Conservation (phyloP, 2,888 invertebrate species). For the Volucella inflata region DNA sequence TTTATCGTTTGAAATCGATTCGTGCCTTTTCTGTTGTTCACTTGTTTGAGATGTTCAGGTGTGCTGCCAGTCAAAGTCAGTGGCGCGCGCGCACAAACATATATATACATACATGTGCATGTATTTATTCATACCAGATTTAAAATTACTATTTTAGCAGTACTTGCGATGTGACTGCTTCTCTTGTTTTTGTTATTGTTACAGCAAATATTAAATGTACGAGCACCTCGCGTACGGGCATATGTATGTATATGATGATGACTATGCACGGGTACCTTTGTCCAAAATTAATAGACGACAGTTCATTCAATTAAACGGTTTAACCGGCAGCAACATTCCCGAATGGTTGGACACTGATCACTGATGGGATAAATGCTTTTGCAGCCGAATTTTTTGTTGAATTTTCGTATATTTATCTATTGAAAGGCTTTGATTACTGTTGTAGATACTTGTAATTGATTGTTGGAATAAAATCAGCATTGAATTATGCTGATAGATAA, state of each 20-base stretch:
- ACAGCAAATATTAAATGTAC: conserved; percentile 15
- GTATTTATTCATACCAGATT: conserved; percentile 4
- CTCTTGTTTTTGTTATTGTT: conserved; percentile 22
- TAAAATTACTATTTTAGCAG: neutral
- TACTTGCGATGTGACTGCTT: neutral
- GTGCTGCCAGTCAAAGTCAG: conserved; percentile 24
- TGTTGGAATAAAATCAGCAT: too few relatives aligned
- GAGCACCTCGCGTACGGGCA: too few relatives aligned
- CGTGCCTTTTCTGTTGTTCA: conserved; percentile 64
- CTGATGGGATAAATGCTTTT: conserved; percentile 22
- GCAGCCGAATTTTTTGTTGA: neutral
- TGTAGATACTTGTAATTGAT: too few relatives aligned
- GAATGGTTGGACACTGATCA: conserved; percentile 20
- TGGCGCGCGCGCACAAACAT: conserved; percentile 38
- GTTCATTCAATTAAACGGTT: conserved; percentile 59
- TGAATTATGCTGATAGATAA: too few relatives aligned
- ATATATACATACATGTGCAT: conserved; percentile 18
- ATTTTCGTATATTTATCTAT: conserved; percentile 4
- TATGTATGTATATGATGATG: too few relatives aligned
- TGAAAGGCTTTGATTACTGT: conserved; percentile 1
- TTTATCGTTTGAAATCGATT: conserved; percentile 72
- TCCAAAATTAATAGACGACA: conserved; percentile 25
- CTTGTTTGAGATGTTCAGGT: conserved; percentile 55
- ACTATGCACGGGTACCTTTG: neutral
- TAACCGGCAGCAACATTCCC: conserved; percentile 41